Base-by-base conservation (phyloP, 2,888 invertebrate species). In the Harmothoe impar region DNA sequence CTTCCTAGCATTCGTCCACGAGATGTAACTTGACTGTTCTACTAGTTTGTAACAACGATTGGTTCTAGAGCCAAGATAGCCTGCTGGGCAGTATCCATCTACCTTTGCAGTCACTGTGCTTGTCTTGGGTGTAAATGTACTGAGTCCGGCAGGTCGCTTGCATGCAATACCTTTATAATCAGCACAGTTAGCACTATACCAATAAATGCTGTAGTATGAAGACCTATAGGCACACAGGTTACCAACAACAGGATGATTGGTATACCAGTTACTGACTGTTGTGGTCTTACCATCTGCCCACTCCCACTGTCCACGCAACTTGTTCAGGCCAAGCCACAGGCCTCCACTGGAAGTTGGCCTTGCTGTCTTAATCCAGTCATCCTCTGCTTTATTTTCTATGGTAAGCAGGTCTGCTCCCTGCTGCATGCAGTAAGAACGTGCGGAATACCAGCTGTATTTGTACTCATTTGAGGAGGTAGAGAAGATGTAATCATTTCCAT, bases 401-500 rank as follows among this genome's bases (percentile, higher is more conserved):
- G 86, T 86, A 29, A 54, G 7, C 54, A 86, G 56, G 31, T 86
- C 86, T 3, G 52, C 86, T 15, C 86, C 86, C 15, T 29, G 29
- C 20, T 56, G n/a, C 86, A 86, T 52, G 29, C 86, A 86, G 15
- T 17, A 7, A 17, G 23, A 52, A 29, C 86, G 86, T 7, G 86
- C 86, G 0, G 1, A 7, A 25, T 54, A 86, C 86, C 86, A 86
- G n/a, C 1, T 43, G 25, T 43, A 43, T 0, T 5, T 7, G n/a
- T 52, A 52, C 20, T 86, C 86, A 31, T 29, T n/a, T 1, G 25
- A 10, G 3, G 52, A 54, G 5, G 12, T 0, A 29, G 52, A 52
- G 29, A 86, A n/a, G 54, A 25, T 52, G 56, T 86, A 86, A 12
- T 86, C 86, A 33, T 52, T n/a, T 10, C 86, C 86, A 54, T 86